Conservation (phyloP, 2,888 invertebrate genomes). For the Acrocyrtus sp. region DNA sequence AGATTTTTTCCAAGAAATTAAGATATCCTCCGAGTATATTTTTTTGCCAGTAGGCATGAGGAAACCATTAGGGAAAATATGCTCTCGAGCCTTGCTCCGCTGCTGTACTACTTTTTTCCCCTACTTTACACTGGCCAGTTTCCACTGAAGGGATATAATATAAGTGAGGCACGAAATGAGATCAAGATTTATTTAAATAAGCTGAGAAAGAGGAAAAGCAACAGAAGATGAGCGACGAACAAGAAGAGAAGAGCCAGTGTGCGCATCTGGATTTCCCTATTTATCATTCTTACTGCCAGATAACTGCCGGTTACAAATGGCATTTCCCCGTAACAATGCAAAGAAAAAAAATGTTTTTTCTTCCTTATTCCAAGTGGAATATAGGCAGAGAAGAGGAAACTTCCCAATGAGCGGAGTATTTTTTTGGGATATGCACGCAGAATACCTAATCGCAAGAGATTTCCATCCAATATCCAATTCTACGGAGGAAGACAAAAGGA, state of each 20-base stretch:
- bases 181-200: conserved; percentile 51
- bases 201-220: not conserved
- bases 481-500: not conserved
- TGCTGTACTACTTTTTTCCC: not conserved
- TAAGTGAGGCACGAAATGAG: conserved; percentile 46
- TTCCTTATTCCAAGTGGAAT: not conserved
- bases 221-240: not conserved
- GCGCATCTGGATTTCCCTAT: conserved; percentile 47
- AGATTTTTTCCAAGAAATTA: conserved; percentile 33
- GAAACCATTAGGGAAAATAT: conserved; percentile 5
- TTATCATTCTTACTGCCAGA: conserved; percentile 49
- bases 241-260: conserved; percentile 6
- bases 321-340: conserved; percentile 40
- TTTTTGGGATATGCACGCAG: no score
- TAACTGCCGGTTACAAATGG: conserved; percentile 50
- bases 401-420: no score
- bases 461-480: not conserved
- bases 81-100: not conserved
- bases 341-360: not conserved
- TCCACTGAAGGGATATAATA: conserved; percentile 10
- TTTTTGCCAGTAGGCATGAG: conserved; percentile 13
- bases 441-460: conserved; percentile 20
- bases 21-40: conserved; percentile 27
- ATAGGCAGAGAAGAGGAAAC: no score
- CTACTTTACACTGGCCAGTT: not conserved